Evolutionary conservation across 1,140 invertebrate genomes (phyloP).

Genomic region (Drosophila rhopaloa): DNA sequence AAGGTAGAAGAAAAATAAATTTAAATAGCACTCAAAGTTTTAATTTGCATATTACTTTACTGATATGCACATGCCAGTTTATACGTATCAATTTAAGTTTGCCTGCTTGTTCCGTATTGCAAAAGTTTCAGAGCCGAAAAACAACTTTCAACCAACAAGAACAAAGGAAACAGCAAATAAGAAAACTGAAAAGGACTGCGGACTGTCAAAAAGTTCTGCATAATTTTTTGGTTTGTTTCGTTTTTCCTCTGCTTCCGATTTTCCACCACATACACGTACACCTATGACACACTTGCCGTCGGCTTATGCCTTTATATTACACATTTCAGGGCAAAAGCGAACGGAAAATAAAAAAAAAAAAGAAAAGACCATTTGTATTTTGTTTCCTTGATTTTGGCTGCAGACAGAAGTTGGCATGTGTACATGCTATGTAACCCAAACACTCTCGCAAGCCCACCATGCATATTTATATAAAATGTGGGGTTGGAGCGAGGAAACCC

Average conservation of each 20-base stretch:
- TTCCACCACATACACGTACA: slow-evolving; percentile 22
- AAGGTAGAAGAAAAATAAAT: no score
- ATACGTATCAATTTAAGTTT: slow-evolving; percentile 29
- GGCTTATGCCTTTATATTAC: slow-evolving; percentile 33
- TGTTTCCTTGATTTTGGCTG: slow-evolving; percentile 74
- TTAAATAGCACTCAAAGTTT: no score
- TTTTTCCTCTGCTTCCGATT: slow-evolving; percentile 28
- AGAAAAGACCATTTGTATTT: slow-evolving; percentile 58
- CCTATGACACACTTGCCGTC: slow-evolving; percentile 67
- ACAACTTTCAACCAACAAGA: slow-evolving; percentile 38
- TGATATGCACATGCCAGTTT: slow-evolving; percentile 11
- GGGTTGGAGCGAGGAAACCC: slow-evolving; percentile 1
- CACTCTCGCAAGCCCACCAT: slow-evolving; percentile 23
- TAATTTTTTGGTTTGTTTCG: slow-evolving; percentile 56
- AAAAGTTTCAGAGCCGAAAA: slow-evolving; percentile 24
- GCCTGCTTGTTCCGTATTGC: slow-evolving; percentile 10
- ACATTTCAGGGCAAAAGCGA: slow-evolving; percentile 16
- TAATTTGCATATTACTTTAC: no score
- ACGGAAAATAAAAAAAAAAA: slow-evolving; percentile 14
- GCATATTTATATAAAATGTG: slow-evolving; percentile 43
- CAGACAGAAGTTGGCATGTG: slow-evolving; percentile 71
- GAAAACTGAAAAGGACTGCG: slow-evolving; percentile 18
- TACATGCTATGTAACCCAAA: slow-evolving; percentile 36
- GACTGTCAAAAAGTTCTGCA: slow-evolving; percentile 61
- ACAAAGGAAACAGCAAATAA: slow-evolving; percentile 26